These are phyloP conservation scores for Apoderus coryli DNA, from an alignment of 2,888 invertebrate species.

Conservation along the genomic window DNA sequence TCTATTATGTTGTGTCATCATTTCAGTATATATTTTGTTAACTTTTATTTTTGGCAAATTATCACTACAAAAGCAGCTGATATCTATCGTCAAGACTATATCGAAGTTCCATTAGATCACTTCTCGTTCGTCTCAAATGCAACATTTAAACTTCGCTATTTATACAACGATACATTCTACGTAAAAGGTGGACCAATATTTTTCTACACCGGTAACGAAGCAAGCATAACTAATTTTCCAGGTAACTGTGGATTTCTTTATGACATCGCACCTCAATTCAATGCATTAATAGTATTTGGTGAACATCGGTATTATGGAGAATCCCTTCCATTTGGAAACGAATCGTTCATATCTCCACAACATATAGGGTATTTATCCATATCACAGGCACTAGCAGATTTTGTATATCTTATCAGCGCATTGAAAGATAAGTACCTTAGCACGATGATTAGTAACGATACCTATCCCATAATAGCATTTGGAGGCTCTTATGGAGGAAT, in stretches of 20 bases:
- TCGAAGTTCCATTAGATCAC: constrained; percentile 67
- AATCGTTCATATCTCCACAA: constrained; percentile 46
- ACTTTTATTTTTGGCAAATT: too few relatives aligned
- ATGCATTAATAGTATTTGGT: constrained; percentile 75
- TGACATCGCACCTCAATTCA: constrained; percentile 71
- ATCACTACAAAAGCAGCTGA: too few relatives aligned
- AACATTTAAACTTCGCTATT: constrained; percentile 65
- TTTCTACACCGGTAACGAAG: constrained; percentile 93
- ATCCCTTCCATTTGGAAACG: constrained; percentile 75
- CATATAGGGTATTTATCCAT: constrained; percentile 71
- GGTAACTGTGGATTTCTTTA: constrained; percentile 88
- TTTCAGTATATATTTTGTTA: constrained; percentile 1
- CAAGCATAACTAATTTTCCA: constrained; percentile 76
- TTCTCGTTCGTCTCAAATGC: constrained; percentile 59
- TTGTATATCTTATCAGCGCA: constrained; percentile 58
- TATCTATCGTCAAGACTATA: too few relatives aligned
- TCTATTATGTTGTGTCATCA: constrained; percentile 12
- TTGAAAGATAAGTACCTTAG: constrained; percentile 31
- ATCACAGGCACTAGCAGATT: constrained; percentile 89
- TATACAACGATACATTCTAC: constrained; percentile 65
- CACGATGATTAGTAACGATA: constrained; percentile 24
- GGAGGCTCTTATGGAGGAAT: constrained; percentile 94
- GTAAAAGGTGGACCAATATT: constrained; percentile 67
- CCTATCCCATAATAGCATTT: constrained; percentile 69
- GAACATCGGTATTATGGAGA: constrained; percentile 93